phyloP scores from a whole-genome alignment of 2,888 invertebrate species.

The Aporophyla nigra region DNA sequence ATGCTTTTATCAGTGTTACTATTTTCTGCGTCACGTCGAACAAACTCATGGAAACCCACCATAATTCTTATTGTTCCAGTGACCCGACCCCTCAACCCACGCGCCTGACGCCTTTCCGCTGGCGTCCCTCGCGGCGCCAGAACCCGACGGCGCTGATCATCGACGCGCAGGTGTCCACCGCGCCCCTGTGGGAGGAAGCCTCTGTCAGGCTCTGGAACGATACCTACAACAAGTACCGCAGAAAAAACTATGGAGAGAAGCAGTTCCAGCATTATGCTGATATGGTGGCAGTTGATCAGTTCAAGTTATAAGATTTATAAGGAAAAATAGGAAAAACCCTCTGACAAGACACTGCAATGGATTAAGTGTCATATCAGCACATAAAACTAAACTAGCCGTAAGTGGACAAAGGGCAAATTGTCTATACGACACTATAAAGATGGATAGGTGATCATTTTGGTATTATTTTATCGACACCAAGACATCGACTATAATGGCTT shows the following conservation, averaged over 20 bases:
- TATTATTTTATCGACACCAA: not conserved
- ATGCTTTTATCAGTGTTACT: not conserved
- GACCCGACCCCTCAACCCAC: constrained; percentile 84
- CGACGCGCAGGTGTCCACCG: constrained; percentile 77
- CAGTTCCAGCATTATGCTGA: constrained; percentile 40
- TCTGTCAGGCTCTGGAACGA: constrained; percentile 83
- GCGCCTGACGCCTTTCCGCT: constrained; percentile 78
- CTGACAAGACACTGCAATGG: not conserved
- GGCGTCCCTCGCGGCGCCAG: constrained; percentile 80
- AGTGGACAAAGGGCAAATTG: not conserved
- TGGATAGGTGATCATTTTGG: not conserved
- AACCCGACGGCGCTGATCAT: constrained; percentile 84
- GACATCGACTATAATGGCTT: not conserved
- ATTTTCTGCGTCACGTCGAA: not conserved
- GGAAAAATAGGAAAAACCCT: not conserved
- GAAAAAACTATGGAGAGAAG: constrained; percentile 74
- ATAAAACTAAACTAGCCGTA: not conserved
- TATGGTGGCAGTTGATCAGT: not conserved
- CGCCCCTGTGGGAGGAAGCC: constrained; percentile 80
- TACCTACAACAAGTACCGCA: constrained; percentile 82
- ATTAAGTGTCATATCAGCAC: not conserved
- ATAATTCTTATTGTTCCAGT: constrained; percentile 72
- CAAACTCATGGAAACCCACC: not conserved
- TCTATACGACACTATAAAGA: not conserved
- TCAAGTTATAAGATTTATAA: not conserved